phyloP scores from a whole-genome alignment of 2,888 invertebrate species.

The Chrysopilus asiliformis region DNA sequence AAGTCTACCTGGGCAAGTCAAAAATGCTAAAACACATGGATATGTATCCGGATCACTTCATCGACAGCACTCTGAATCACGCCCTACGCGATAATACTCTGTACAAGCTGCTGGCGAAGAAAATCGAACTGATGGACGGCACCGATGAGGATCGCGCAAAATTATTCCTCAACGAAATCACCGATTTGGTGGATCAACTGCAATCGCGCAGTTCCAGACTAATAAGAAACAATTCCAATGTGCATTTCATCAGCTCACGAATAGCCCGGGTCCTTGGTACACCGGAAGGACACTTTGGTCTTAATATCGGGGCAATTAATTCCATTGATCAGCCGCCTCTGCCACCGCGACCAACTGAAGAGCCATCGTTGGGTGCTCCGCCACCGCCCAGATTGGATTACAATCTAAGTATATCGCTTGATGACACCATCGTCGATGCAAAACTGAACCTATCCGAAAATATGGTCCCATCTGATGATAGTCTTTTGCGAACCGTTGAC shows the following conservation, averaged over 20 bases:
- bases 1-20: conserved; percentile 28
- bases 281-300: conserved; percentile 33
- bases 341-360: conserved; percentile 6
- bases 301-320: conserved; percentile 30
- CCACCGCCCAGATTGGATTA: conserved; percentile 24
- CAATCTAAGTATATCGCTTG: conserved; percentile 31
- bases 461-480: conserved; percentile 32
- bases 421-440: conserved; percentile 31
- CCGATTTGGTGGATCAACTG: conserved; percentile 30
- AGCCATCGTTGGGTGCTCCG: conserved; percentile 17
- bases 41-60: conserved; percentile 26
- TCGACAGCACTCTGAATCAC: not conserved
- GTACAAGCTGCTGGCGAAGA: conserved; percentile 26
- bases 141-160: conserved; percentile 31
- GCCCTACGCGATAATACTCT: no score
- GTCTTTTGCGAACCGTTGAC: conserved; percentile 29
- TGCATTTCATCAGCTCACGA: conserved; percentile 29
- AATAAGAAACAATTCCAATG: conserved; percentile 30
- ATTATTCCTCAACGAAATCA: conserved; percentile 29
- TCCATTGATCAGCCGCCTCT: conserved; percentile 5
- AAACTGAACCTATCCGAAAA: conserved; percentile 32
- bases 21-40: conserved; percentile 28
- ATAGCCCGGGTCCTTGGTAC: conserved; percentile 30
- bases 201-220: conserved; percentile 29
- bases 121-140: conserved; percentile 23